phyloP scores from a whole-genome alignment of 2,797 vertebrate genomes.

The Hypotaenidia philippensis region DNA sequence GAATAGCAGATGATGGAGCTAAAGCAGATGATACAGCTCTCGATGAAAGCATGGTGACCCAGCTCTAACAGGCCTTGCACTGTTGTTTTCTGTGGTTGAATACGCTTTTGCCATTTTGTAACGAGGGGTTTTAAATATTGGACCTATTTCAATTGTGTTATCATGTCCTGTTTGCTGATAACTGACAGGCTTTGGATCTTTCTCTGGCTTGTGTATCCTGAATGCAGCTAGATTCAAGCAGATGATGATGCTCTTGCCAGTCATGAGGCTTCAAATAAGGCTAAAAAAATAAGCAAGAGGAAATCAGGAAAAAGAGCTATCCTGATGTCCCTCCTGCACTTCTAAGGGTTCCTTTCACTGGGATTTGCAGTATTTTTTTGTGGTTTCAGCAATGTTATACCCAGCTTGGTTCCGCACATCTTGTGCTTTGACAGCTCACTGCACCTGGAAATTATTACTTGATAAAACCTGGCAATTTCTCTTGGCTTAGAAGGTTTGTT shows the following conservation, averaged over 20 bases:
- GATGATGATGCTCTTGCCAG: not conserved
- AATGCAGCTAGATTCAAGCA: not conserved
- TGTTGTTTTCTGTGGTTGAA: not conserved
- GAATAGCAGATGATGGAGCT: not conserved
- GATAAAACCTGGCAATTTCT: constrained; percentile 19
- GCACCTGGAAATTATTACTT: constrained; percentile 61
- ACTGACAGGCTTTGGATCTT: constrained; percentile 43
- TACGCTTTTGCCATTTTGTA: constrained; percentile 17
- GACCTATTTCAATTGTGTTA: not conserved
- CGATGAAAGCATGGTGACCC: not conserved
- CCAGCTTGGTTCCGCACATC: not conserved
- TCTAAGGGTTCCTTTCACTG: not conserved
- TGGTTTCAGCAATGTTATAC: constrained; percentile 31
- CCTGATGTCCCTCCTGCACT: not conserved
- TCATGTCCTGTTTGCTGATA: not conserved
- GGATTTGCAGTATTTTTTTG: not conserved
- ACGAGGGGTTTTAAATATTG: not conserved
- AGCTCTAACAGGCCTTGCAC: not conserved
- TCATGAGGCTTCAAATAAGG: not conserved
- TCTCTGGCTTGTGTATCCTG: not conserved
- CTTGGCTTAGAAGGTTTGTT: not conserved
- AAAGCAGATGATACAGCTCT: not conserved
- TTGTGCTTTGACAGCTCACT: constrained; percentile 50
- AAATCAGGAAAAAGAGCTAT: not conserved
- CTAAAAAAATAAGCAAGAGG: constrained; percentile 9